Conservation (phyloP, 2,888 invertebrate genomes). For the Tuta absoluta region DNA sequence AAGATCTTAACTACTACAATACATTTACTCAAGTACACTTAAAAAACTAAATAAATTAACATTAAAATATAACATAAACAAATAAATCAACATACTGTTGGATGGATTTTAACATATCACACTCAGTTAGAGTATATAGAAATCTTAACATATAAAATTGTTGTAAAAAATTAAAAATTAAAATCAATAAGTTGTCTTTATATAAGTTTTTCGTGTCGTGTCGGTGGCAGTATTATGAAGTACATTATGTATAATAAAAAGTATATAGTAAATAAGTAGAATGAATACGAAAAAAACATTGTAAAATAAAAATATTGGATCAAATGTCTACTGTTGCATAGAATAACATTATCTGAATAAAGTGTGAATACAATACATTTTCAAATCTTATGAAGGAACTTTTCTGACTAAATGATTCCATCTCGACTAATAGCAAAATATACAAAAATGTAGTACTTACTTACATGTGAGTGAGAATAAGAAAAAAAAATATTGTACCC, state of each 20-base stretch:
- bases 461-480: too few species aligned
- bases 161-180: background rate
- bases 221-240: too few species aligned
- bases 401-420: background rate
- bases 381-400: slow-evolving; percentile 1
- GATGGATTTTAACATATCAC: slow-evolving; percentile 60
- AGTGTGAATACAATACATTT: background rate
- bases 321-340: too few species aligned
- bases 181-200: background rate
- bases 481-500: too few species aligned
- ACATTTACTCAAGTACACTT: background rate
- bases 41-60: slow-evolving; percentile 31
- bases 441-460: background rate
- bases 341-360: background rate
- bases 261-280: too few species aligned
- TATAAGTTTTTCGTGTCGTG: too few species aligned
- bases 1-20: slow-evolving; percentile 24
- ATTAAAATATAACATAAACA: slow-evolving; percentile 39
- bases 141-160: background rate
- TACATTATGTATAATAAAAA: too few species aligned
- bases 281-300: too few species aligned
- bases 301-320: too few species aligned
- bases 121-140: slow-evolving; percentile 25
- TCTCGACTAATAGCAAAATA: background rate
- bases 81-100: slow-evolving; percentile 46